Base-by-base conservation (phyloP, 2,113 vertebrate species). In the Noctilio leporinus region DNA sequence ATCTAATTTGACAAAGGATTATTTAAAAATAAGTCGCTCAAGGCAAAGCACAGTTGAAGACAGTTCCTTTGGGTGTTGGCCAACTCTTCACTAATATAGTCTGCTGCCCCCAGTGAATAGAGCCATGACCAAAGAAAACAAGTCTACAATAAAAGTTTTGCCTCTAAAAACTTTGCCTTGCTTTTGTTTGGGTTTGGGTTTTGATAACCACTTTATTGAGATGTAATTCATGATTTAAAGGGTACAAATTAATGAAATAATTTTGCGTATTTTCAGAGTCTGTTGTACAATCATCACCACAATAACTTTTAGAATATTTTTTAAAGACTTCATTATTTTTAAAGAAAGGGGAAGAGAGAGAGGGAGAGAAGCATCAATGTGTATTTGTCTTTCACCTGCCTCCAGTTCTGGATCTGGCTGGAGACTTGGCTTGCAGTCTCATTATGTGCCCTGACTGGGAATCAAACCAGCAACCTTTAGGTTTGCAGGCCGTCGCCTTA, bases 11-110 rank as follows among this genome's bases (percentile, higher is more conserved):
- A 96, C 95, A 96, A 95, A 95, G 81, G 84, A 77, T 92, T 96
- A 82, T 95, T 97, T 96, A 78, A 97, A 97, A 97, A 97, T 97
- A 96, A 97, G 93, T 94, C 86, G 84, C 95, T 94, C 59, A 77
- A 93, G 85, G 87, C 95, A 89, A 84, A 97, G 89, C 70, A 77
- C 80, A 88, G 87, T 94, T 81, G 89, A 94, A 94, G 84, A 86
- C 81, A 77, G 85, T 77, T 96, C 80, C 85, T 96, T 83, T 97
- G 97, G 96, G 85, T 51, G 86, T 94, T 80, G 62, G 90, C 96
- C 97, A 97, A 30, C n/a, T 92, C 85, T 93, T 91, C 81, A 43
- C 91, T 94, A 90, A 76, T 87, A 35, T 38, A 84, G 53, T 82
- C 86, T 93, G 64, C 92, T 91, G 96, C 88, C 91, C 83, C 24